Base-by-base conservation (phyloP, 1,140 invertebrate genomes). In the Danaus plexippus region DNA sequence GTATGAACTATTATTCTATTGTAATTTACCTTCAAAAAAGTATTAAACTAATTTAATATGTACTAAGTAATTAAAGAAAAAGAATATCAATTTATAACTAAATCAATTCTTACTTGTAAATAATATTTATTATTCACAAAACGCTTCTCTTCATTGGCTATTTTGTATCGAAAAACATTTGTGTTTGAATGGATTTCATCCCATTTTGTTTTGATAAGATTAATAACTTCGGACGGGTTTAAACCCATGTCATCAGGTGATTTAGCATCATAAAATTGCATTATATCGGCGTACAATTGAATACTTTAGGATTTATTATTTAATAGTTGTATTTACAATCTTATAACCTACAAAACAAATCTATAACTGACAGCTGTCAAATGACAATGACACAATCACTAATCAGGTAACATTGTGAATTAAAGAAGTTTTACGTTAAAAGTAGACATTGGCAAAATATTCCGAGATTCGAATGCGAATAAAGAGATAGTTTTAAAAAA, bases 131-230 rank as follows among this genome's bases (percentile, higher is more conserved):
- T 62, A 52, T 75, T 61, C 11, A 79, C 52, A 43, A 75, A 44
- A 54, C 59, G 75, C 59, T 85, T 71, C 52, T 64, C 52, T 52
- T 75, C 52, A 22, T 73, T 68, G 40, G 70, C 40, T n/a, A 85
- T 64, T 64, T 77, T 76, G 53, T 85, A 85, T 15, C 81, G 69
- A 67, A 85, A 82, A 45, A 77, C 60, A 56, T 64, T 59, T 7
- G 49, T 61, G 43, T 70, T 54, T 12, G 57, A 22, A 41, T 85
- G 72, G 18, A 80, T 55, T 56, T 75, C 52, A 52, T 77, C 53
- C 80, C 80, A 85, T 59, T 66, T 75, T 12, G 43, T 44, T 43
- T 67, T 75, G 41, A 76, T 57, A 10, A 63, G 10, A 10, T 67
- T 22, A 9, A 60, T 47, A 41, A 79, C 69, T n/a, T 54, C 15